A percentile compares a stretch with the other conserved stretches of the same genome.
phyloP scores from a whole-genome alignment of 2,113 vertebrate species.

The Cercopithecus mona region DNA sequence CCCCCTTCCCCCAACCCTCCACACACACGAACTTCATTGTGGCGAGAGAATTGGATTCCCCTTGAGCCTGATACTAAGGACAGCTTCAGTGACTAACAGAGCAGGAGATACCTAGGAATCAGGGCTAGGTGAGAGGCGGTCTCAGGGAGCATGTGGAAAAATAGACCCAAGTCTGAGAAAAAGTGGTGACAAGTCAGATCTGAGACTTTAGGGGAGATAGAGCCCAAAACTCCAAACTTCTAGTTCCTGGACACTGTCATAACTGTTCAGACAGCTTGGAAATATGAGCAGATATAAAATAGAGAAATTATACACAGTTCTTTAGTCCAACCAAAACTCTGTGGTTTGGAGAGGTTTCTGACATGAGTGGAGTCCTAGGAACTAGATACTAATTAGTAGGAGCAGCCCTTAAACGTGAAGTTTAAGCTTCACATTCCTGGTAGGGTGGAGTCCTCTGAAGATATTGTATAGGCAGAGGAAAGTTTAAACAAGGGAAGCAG shows the following conservation, averaged over 20 bases:
- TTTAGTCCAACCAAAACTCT: not conserved
- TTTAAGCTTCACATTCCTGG: not conserved
- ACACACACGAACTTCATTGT: not conserved
- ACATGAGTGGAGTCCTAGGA: not conserved
- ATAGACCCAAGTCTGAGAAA: not conserved
- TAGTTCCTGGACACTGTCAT: not conserved
- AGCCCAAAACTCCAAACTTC: not conserved
- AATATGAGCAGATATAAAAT: not conserved
- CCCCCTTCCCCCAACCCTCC: accelerated
- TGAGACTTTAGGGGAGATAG: not conserved
- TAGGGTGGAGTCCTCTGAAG: not conserved
- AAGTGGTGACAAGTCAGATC: not conserved
- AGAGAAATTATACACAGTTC: not conserved
- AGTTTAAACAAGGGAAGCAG: not conserved
- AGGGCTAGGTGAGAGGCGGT: not conserved
- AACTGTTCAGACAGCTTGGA: not conserved
- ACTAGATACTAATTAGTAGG: not conserved
- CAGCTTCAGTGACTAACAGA: not conserved
- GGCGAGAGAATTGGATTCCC: not conserved
- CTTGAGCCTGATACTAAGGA: not conserved
- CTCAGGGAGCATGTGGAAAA: not conserved
- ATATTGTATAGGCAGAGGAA: not conserved
- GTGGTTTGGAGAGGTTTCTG: not conserved
- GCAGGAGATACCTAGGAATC: not conserved
- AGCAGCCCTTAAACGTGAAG: not conserved